Percentiles rank a stretch among this genome's conserved stretches.
phyloP scores from a whole-genome alignment of 2,113 vertebrate genomes.

The Pomatorhinus ruficollis region DNA sequence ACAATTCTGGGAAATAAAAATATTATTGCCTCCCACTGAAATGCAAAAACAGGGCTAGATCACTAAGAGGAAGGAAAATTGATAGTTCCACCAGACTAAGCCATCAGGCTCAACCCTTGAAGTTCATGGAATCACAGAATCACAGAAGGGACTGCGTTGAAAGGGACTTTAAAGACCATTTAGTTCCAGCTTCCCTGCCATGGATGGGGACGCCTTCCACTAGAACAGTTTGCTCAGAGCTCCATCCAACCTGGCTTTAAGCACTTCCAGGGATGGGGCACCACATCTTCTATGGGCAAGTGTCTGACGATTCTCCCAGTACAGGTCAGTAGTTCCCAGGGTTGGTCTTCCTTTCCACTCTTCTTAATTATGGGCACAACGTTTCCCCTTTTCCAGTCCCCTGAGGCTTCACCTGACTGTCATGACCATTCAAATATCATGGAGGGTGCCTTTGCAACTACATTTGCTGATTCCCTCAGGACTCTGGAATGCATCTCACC shows the following conservation, averaged over 20 bases:
- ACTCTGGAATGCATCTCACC: not conserved
- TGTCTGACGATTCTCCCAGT: too few relatives aligned
- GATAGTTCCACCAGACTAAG: not conserved
- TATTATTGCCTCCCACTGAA: not conserved
- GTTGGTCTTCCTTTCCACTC: too few relatives aligned
- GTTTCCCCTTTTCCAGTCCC: not conserved
- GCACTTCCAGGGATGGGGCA: rapidly evolving
- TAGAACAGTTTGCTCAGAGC: not conserved
- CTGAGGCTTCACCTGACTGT: not conserved
- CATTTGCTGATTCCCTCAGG: not conserved
- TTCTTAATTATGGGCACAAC: not conserved
- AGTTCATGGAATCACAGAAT: not conserved
- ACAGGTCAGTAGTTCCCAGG: not conserved
- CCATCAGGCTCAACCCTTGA: not conserved
- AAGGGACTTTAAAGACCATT: not conserved
- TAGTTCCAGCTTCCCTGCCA: not conserved
- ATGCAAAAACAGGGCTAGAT: not conserved
- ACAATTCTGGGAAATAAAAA: not conserved
- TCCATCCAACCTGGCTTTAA: not conserved
- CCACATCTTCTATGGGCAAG: not conserved
- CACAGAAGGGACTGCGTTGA: too few relatives aligned
- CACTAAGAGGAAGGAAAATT: not conserved
- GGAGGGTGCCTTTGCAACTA: not conserved
- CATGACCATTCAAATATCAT: not conserved
- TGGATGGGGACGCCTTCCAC: not conserved